Percentiles rank a stretch among this genome's conserved stretches.
Conservation (phyloP, 1,140 invertebrate species). For the Vanessa tameamea region DNA sequence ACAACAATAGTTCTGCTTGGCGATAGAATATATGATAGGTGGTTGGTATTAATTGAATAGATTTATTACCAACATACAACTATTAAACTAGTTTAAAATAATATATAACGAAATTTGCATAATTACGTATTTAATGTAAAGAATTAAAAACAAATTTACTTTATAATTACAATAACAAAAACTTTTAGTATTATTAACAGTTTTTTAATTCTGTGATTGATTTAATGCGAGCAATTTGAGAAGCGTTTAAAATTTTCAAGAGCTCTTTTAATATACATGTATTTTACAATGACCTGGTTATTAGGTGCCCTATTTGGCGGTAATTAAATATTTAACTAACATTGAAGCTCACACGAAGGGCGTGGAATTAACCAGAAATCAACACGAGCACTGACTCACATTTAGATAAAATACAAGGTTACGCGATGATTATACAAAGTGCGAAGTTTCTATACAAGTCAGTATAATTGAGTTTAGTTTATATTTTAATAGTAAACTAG, state of each 20-base stretch:
- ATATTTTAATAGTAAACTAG: too few relatives aligned
- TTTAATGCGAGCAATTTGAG: background rate
- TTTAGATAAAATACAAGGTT: constrained; percentile 64
- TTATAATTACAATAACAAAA: too few relatives aligned
- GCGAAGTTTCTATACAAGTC: background rate
- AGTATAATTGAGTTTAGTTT: background rate
- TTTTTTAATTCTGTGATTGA: background rate
- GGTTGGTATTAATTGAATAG: too few relatives aligned
- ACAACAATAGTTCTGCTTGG: too few relatives aligned
- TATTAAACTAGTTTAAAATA: too few relatives aligned
- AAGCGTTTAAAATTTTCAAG: background rate
- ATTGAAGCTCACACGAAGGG: constrained; percentile 54
- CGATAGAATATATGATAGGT: too few relatives aligned
- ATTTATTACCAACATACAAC: too few relatives aligned
- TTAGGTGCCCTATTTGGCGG: constrained; percentile 39
- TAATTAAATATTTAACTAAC: constrained; percentile 49
- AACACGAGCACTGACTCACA: constrained; percentile 50
- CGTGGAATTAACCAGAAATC: constrained; percentile 47
- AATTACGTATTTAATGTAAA: too few relatives aligned
- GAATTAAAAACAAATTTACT: too few relatives aligned
- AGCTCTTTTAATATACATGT: background rate
- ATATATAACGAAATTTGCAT: too few relatives aligned
- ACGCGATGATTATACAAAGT: background rate
- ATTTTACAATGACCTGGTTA: constrained; percentile 21
- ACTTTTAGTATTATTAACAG: too few relatives aligned